Evolutionary conservation across 2,888 invertebrate genomes (phyloP).

Genomic region (Palloptera scutellata): DNA sequence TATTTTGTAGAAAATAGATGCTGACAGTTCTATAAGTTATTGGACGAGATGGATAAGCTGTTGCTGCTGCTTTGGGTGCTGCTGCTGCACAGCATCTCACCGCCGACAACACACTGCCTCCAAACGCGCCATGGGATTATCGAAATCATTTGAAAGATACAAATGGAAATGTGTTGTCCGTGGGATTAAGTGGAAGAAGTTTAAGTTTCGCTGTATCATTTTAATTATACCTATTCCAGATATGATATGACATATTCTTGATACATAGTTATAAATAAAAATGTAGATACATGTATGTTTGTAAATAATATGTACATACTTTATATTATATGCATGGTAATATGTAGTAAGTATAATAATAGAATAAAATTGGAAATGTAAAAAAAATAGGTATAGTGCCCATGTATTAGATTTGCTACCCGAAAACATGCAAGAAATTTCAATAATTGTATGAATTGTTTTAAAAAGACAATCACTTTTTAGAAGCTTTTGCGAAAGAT

Average conservation of each 20-base stretch:
- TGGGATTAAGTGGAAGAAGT: background rate
- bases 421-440: too few species aligned
- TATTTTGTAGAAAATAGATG: slow-evolving; percentile 33
- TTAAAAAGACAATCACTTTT: too few species aligned
- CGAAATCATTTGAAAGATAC: background rate
- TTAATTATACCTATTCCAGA: slow-evolving; percentile 1
- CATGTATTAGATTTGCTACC: too few species aligned
- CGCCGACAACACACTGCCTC: slow-evolving; percentile 13
- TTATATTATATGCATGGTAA: too few species aligned
- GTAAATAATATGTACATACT: too few species aligned
- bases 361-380: too few species aligned
- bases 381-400: too few species aligned
- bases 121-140: slow-evolving; percentile 7
- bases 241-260: background rate
- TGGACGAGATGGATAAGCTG: slow-evolving; percentile 23
- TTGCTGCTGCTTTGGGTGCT: slow-evolving; percentile 27
- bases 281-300: too few species aligned
- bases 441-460: too few species aligned
- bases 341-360: too few species aligned
- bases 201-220: background rate
- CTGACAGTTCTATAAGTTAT: slow-evolving; percentile 30
- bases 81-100: slow-evolving; percentile 24
- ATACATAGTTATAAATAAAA: too few species aligned
- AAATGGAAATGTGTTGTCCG: background rate
- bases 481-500: too few species aligned